Base-by-base conservation (phyloP, 2,888 invertebrate species). In the Chalcosyrphus nemorum region DNA sequence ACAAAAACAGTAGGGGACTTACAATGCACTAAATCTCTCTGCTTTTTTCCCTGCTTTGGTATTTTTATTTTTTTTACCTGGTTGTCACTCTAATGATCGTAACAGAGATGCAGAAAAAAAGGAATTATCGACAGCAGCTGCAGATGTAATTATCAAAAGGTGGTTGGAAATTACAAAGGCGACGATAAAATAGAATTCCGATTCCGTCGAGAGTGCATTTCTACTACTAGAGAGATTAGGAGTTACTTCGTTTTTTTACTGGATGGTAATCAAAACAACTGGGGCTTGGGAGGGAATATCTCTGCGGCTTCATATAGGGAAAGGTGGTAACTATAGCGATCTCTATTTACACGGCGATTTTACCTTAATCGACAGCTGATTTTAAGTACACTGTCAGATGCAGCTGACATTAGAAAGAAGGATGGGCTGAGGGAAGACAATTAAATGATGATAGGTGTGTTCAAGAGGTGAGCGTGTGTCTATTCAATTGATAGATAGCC, bases 101-200 rank as follows among this genome's bases (percentile, higher is more conserved):
- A 66, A 52, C 70, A 76, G 45, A 35, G 76, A 76, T 71, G 61
- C 35, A 41, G 24, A n/a, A 59, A n/a, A 59, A 65, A 78, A 52
- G 45, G 15, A 52, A 52, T 54, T 47, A 82, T 82, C 77, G 61
- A 63, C 77, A 72, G 71, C 81, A 81, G 82, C 82, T 82, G 82
- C 77, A 82, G 19, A 68, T 68, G 66, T 77, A 71, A 82, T 82
- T 77, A 82, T 82, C 77, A 72, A 77, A 82, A 82, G 72, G 82
- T 77, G 77, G 72, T 68, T 81, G 32, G 13, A 57, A 57, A 56
- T 32, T 15, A 56, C n/a, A 50, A 27, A 82, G 72, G 82, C 77
- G 77, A 54, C 72, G 47, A 47, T 72, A 54, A 77, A 77, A 72
- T 59, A 29, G 24, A 76, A 71, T 81, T 76, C 59, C 70, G 29